Evolutionary conservation across 2,113 vertebrate genomes (phyloP), one percentile per base, ranked within the genome.

Genomic region (Nothobranchius furzeri): DNA sequence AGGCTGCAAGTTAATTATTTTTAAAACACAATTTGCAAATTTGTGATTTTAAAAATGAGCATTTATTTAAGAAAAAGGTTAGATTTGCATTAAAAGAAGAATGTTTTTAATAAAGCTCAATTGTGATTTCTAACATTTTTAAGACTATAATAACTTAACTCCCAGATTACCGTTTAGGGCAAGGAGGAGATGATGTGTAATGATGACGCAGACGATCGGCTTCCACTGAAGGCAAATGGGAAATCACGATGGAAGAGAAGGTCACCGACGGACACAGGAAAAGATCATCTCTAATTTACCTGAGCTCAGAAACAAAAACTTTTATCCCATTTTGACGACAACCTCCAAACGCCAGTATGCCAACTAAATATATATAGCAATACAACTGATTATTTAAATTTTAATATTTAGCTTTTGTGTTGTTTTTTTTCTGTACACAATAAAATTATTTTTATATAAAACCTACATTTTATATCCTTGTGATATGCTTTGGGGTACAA

Each of bases 191-290:
- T 17, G 6, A 64, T 24, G 14, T 51, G 49, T 30, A 49, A 59
- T 15, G 52, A 66, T 54, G 46, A 64, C 40, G 49, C 55, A 3
- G 52, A 17, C 47, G 56, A 66, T 70, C 17, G 40, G 20, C 47
- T 82, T 76, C 56, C 48, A 61, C 10, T 10, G 12, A 49, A 12
- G 17, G 56, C 46, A 58, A 75, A 70, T 57, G 70, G 69, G 71
- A 86, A 79, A 68, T 45, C 51, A 57, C 55, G 36, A 69, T 64
- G 36, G 58, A 67, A 60, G 30, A 60, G 48, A 56, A 63, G 9
- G 11, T 67, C 58, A 60, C 9, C 48, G 11, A 69, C 20, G 64
- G 12, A 60, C 10, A 75, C 67, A 85, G 68, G 75, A 89, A 87
- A 72, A 84, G 50, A 81, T 85, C 83, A 61, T 81, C 64, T 47